Evolutionary conservation across 2,113 vertebrate species (phyloP), one percentile per base, ranked within the genome.

Genomic region (Dunckerocampus dactyliophorus): DNA sequence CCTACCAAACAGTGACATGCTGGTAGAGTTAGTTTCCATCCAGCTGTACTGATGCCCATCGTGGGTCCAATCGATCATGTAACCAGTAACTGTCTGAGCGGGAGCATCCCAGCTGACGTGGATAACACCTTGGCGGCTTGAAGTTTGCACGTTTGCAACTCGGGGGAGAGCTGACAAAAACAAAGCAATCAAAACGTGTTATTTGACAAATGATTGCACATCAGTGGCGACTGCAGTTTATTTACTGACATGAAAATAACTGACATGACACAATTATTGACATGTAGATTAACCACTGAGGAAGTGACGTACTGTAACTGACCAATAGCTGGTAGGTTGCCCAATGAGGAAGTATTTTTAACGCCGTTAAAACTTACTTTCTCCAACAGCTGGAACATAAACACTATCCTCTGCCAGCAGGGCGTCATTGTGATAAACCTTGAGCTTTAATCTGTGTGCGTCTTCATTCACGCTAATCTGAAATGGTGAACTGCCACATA

Each of bases 31-130:
- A 31, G 15, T 86, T 69, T 81, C 66, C 55, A 53, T 76, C 86
- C 88, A 89, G 0, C 60, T 1, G 67, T 76, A 84, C 1, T 59
- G 50, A 67, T 31, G 22, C 43, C 82, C 81, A 46, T 77, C 8
- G 19, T 71, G 63, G 48, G 77, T 87, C 85, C 82, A 89, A 69
- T 89, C 81, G 3, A 89, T 63, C 61, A 88, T 50, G 58, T 87
- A 89, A 45, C 70, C 67, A 16, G 59, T 73, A 61, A 78, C 71
- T 8, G 55, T 55, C 42, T 54, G 43, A 24, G 0, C 6, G 9
- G 83, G 77, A 65, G 77, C 67, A 6, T 47, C 74, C 88, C 88
- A 89, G 21, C 12, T 76, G 12, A 88, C 61, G 4, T 48, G 34
- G 55, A 85, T 59, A 4, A 39, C 8, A 0, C 78, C 81, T 6